Percentiles rank a stretch among this genome's conserved stretches.
Evolutionary conservation across 37 sponge, comb jelly and placozoan species (phyloP).

Genomic region (Chondrilla cf. caribensis): DNA sequence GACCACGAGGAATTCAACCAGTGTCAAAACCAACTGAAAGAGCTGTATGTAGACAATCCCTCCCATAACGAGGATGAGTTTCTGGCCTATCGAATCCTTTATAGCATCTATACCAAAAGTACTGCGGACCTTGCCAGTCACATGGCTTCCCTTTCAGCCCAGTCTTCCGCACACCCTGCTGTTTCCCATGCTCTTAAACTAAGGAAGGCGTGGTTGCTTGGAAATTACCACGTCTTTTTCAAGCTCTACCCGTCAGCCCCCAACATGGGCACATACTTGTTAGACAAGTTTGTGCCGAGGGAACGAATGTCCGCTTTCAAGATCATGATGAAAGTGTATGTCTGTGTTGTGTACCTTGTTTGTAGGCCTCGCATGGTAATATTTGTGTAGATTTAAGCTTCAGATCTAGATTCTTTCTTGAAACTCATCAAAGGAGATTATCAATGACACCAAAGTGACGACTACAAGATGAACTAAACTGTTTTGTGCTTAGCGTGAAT

Average conservation of each 20-base stretch:
- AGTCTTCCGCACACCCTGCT: slow-evolving; percentile 41
- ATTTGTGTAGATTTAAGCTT: not conserved
- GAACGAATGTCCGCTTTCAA: slow-evolving; percentile 78
- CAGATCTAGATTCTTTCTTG: not conserved
- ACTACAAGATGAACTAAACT: not conserved
- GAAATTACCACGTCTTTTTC: slow-evolving; percentile 87
- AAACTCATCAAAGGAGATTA: not conserved
- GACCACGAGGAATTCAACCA: slow-evolving; percentile 97
- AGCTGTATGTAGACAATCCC: slow-evolving; percentile 68
- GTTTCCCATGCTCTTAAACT: slow-evolving; percentile 78
- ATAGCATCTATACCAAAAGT: slow-evolving; percentile 80
- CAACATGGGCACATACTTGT: slow-evolving; percentile 67
- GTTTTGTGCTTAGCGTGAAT: not conserved
- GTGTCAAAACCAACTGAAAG: slow-evolving; percentile 90
- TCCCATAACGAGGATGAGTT: slow-evolving; percentile 78
- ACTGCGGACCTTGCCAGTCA: slow-evolving; percentile 59
- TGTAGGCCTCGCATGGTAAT: not conserved
- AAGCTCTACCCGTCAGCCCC: slow-evolving; percentile 73
- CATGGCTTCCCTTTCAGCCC: slow-evolving; percentile 46
- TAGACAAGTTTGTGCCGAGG: slow-evolving; percentile 87
- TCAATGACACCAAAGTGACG: not conserved
- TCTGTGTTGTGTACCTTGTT: not conserved
- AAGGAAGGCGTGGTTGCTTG: slow-evolving; percentile 73
- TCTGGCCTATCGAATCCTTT: slow-evolving; percentile 89
- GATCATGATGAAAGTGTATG: slow-evolving; percentile 86